Evolutionary conservation across 2,113 vertebrate species (phyloP).

Genomic region (Sarotherodon lohbergeri): DNA sequence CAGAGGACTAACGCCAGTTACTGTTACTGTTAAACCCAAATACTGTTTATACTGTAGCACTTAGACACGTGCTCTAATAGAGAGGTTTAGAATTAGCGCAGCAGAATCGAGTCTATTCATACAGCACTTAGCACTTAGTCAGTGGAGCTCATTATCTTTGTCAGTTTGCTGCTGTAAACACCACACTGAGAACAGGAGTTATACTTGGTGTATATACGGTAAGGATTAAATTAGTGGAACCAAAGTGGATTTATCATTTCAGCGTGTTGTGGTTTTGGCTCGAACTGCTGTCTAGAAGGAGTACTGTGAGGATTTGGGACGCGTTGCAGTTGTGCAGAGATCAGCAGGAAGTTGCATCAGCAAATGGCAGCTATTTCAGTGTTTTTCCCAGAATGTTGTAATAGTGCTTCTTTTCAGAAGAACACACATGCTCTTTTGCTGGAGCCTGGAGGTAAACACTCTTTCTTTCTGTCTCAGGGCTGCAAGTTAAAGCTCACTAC

Average conservation of each 20-base stretch:
- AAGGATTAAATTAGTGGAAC: not conserved
- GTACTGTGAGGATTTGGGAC: not conserved
- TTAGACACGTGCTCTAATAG: not conserved
- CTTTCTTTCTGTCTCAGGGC: not conserved
- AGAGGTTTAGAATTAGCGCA: not conserved
- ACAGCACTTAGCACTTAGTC: not conserved
- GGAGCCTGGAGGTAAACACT: not conserved
- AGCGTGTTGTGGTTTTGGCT: not conserved
- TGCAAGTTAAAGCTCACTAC: not conserved
- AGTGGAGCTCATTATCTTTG: not conserved
- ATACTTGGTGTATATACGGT: not conserved
- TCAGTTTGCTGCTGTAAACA: not conserved
- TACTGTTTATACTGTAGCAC: fast-evolving
- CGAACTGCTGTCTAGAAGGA: not conserved
- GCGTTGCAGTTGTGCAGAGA: constrained; percentile 2
- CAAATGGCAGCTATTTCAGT: not conserved
- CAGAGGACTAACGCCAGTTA: fast-evolving
- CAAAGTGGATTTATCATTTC: not conserved
- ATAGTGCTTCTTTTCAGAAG: not conserved
- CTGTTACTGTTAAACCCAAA: not conserved
- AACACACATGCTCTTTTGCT: not conserved
- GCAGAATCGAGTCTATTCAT: not conserved
- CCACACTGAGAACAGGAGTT: not conserved
- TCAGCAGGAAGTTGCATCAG: constrained; percentile 39
- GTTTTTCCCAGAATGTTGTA: constrained; percentile 13